Evolutionary conservation across 1,140 invertebrate genomes (phyloP).

Genomic region (Araneus ventricosus): DNA sequence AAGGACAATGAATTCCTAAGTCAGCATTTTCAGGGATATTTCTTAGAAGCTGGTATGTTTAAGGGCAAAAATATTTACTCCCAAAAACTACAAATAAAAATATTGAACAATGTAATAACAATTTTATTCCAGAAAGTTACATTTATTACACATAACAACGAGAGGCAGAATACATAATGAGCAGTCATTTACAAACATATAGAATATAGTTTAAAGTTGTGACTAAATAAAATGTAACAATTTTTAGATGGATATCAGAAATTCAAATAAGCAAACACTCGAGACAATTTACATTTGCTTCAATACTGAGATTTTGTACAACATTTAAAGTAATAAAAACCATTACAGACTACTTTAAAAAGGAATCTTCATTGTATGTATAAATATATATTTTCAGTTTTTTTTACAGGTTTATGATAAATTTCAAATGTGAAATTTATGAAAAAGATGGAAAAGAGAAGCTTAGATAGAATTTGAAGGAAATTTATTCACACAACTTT

Average conservation of each 20-base stretch:
- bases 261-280: background rate
- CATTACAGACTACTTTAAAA: background rate
- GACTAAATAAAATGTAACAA: background rate
- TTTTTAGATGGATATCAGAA: background rate
- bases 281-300: background rate
- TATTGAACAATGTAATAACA: conserved; percentile 10
- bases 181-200: conserved; percentile 52
- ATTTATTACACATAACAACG: conserved; percentile 61
- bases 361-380: too few species aligned
- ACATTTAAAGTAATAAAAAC: background rate
- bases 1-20: too few species aligned
- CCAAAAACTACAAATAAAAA: background rate
- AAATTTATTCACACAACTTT: too few species aligned
- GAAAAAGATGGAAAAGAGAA: too few species aligned
- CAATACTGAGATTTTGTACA: background rate
- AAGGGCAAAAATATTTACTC: too few species aligned
- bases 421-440: too few species aligned
- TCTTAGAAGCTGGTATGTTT: too few species aligned
- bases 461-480: too few species aligned
- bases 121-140: conserved; percentile 61
- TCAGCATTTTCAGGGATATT: too few species aligned
- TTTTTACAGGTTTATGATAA: too few species aligned
- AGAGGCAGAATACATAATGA: conserved; percentile 61
- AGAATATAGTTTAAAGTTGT: conserved; percentile 6
- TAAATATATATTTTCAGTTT: too few species aligned